Base-by-base conservation (phyloP, 2,888 invertebrate genomes). In the Oscheius onirici region DNA sequence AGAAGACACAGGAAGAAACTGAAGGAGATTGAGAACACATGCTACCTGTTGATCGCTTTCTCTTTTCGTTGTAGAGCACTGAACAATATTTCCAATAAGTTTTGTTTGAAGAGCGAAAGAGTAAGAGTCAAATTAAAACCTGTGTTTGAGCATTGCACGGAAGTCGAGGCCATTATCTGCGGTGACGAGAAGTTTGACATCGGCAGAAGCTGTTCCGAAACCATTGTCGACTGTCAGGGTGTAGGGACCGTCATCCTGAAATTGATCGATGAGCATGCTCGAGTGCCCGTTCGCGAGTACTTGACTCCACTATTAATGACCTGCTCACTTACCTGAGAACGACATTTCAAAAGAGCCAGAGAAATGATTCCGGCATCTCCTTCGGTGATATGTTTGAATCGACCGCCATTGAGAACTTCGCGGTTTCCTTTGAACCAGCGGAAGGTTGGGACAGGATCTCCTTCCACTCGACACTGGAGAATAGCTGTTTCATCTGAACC, bases 131-230 rank as follows among this genome's bases (percentile, higher is more conserved):
- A 34, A 40, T 34, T 17, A 69, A 10, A 71, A 86, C 87, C 86
- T 92, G 91, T 95, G 96, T 90, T 95, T 96, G 85, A 99, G 91
- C 93, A 97, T 93, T 77, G 95, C 93, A 90, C 99, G 93, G 93
- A 97, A 99, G 90, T 99, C 99, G 93, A 97, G 94, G 44, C 78
- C 81, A 49, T 81, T 78, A 54, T 84, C 86, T 15, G 82, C 74
- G 10, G 89, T 96, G 74, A 99, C 97, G 89, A 95, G 97, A 80
- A 99, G 92, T 88, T 93, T 93, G 92, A 95, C 94, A 89, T 96
- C 96, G 73, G 95, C 95, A 0, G 94, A 92, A 89, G 99, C 99
- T 88, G 95, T 94, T 73, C 97, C 97, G 87, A 95, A 94, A 80
- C 93, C 92, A 89, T 97, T 97, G 88, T 93, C 93, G 79, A 97